Base-by-base conservation (phyloP, 1,140 invertebrate species). In the Drosophila hydei region DNA sequence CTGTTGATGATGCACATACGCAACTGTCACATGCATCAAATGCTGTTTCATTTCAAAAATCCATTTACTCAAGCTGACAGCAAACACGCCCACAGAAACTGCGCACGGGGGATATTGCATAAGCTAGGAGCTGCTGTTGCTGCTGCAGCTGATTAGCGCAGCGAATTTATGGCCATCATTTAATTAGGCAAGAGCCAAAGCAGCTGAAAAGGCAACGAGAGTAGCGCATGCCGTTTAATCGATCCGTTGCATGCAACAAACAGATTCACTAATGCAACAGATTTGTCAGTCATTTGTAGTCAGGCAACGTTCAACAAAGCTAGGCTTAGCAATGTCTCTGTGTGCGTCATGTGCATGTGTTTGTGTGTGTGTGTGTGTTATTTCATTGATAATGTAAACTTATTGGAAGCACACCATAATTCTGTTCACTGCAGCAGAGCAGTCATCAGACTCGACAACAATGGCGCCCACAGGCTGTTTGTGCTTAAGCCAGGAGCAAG, bases 211-310 rank as follows among this genome's bases (percentile, higher is more conserved):
- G 40, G 43, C 16, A 4, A 19, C 4, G 9, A 3, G 16, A 42
- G 21, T 38, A 11, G 47, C 54, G 45, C 54, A 43, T 45, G 59
- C 21, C 50, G 48, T 67, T 75, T 75, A 81, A 81, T 78, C 67
- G 65, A 78, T 72, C 43, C 59, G 81, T 42, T 45, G 58, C 76
- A 75, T 62, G 43, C 61, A 64, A 62, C 64, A 77, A 71, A 75
- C 77, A 30, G 67, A 52, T 62, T 30, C 58, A 60, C 71, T 72
- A 87, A 88, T 88, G 83, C 83, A 88, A 78, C 83, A 87, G 71
- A 88, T 87, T 87, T 87, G 75, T 81, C 77, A 72, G 60, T 75
- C 75, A 78, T 88, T 87, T 81, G 72, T 79, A 69, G 70, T 36
- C 50, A 65, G 63, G 62, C 65, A 68, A 43, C 59, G 43, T 11